Evolutionary conservation across 2,888 invertebrate genomes (phyloP).

Genomic region (Choreutis nemorana): DNA sequence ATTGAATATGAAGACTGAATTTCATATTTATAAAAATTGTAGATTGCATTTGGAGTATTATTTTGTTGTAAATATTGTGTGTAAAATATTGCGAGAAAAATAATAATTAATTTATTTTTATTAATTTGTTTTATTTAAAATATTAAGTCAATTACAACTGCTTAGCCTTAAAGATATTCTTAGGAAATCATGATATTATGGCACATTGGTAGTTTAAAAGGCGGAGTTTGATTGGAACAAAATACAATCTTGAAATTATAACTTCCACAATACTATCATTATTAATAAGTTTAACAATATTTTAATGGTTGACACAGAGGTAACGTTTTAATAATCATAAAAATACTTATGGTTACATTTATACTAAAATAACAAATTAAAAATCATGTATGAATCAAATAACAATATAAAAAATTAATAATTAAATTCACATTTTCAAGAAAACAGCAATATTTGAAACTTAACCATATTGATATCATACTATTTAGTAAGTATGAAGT

Average conservation of each 20-base stretch:
- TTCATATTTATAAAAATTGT: slow-evolving; percentile 32
- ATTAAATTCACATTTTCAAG: no score
- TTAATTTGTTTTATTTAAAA: slow-evolving; percentile 34
- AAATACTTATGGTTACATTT: background rate
- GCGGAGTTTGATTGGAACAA: slow-evolving; percentile 7
- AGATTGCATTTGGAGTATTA: slow-evolving; percentile 26
- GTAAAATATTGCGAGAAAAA: slow-evolving; percentile 44
- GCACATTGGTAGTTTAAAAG: slow-evolving; percentile 14
- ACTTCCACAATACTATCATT: no score
- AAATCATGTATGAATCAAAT: no score
- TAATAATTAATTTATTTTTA: slow-evolving; percentile 56
- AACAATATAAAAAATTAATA: no score
- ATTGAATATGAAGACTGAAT: slow-evolving; percentile 59
- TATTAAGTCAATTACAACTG: no score
- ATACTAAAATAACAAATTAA: slow-evolving; percentile 1
- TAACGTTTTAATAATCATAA: background rate
- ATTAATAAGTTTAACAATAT: no score
- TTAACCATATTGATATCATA: no score
- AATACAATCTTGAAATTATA: no score
- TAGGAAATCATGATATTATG: slow-evolving; percentile 15
- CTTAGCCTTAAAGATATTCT: no score
- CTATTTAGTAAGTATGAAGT: no score
- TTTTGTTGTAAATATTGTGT: slow-evolving; percentile 38
- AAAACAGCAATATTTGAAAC: no score
- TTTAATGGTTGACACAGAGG: background rate